Evolutionary conservation across 2,888 invertebrate species (phyloP), one percentile per base, ranked within the genome.

Genomic region (Liopterus haemorrhoidalis): DNA sequence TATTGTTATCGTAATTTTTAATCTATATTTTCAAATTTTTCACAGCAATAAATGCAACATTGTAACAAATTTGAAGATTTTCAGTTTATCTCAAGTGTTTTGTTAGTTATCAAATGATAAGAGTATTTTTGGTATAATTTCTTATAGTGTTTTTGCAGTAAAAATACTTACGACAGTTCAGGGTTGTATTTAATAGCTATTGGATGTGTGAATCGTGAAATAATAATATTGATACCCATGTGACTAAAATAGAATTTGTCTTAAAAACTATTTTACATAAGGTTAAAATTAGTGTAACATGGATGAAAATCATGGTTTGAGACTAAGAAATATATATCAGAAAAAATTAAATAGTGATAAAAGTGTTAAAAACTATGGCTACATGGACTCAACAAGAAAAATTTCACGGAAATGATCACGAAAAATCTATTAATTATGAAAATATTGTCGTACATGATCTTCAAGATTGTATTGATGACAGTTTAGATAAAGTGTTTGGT

Each of bases 401-500:
- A 57, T 42, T 42, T 38, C 19, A 35, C 35, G 40, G 27, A 32
- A 48, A 42, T 37, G 31, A 28, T 25, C 46, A 46, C 45, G 46
- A 52, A 43, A 62, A 62, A 54, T 55, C 44, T 16, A 49, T 54
- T 38, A 64, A 61, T 52, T 67, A 68, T 53, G 63, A 68, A 49
- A 67, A 64, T 56, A 70, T 73, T 48, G 70, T 72, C 55, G 69
- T 70, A 27, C 72, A 71, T 54, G 73, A 74, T 58, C 62, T 75
- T 41, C 72, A 74, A 57, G 72, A 74, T 55, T 75, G 71, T 53
- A 63, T 75, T 25, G 73, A 70, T 46, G 68, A 70, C 42, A 67
- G 64, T 49, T 61, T 71, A 19, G 70, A 70, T 48, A 53, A 46
- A 25, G 70, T 70, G 48, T 72, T 71, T 57, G 71, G 72, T 45